Evolutionary conservation across 2,113 vertebrate genomes (phyloP).

Genomic region (Pagrus major): DNA sequence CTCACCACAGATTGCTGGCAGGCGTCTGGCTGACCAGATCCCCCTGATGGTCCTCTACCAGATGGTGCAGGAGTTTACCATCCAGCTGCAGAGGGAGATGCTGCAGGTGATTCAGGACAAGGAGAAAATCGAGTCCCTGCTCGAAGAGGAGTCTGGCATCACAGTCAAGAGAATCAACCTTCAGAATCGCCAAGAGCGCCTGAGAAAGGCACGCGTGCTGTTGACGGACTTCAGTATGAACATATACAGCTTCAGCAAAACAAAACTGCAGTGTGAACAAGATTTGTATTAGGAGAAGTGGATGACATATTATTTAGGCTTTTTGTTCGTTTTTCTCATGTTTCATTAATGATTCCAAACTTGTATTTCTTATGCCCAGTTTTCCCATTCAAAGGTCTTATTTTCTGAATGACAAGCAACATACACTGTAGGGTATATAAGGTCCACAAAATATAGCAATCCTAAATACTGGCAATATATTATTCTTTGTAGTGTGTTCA

Average conservation of each 20-base stretch:
- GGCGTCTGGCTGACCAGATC: conserved; percentile 85
- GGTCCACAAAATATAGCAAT: too few relatives aligned
- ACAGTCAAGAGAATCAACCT: conserved; percentile 73
- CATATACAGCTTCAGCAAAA: conserved; percentile 52
- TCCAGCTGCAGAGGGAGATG: conserved; percentile 81
- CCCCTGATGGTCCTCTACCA: conserved; percentile 86
- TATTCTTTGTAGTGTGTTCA: neutral
- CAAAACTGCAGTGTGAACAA: neutral
- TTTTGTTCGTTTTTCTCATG: neutral
- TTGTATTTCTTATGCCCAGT: neutral
- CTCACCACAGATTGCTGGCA: conserved; percentile 79
- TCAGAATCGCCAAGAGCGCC: conserved; percentile 64
- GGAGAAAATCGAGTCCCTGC: conserved; percentile 62
- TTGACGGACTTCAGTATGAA: conserved; percentile 76
- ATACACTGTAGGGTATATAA: neutral
- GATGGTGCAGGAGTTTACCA: conserved; percentile 76
- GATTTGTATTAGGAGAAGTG: neutral
- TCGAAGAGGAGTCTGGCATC: conserved; percentile 81
- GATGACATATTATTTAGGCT: neutral
- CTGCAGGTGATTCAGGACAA: conserved; percentile 84
- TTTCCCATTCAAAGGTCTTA: too few relatives aligned
- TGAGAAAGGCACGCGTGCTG: conserved; percentile 77
- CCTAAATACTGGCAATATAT: too few relatives aligned
- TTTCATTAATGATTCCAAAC: too few relatives aligned
- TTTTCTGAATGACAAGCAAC: neutral